Percentiles rank a stretch among this genome's conserved stretches.
Evolutionary conservation across 2,888 invertebrate species (phyloP).

Genomic region (Cataglyphis altisquamis): DNA sequence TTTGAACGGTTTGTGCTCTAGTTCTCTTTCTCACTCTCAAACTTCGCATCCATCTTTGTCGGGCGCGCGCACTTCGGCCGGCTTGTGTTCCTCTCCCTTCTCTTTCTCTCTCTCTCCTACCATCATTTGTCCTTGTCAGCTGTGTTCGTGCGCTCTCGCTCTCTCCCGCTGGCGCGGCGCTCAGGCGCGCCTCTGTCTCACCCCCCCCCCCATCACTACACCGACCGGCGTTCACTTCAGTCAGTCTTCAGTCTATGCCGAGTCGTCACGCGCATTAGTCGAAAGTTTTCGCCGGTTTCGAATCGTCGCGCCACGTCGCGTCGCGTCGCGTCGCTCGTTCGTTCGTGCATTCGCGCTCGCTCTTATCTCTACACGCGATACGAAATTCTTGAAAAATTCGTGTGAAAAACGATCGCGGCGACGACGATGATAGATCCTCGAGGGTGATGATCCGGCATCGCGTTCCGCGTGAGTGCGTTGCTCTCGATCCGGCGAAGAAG

Average conservation of each 20-base stretch:
- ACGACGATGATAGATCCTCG: slow-evolving; percentile 11
- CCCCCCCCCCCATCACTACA: slow-evolving; percentile 59
- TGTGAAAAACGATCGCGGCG: neutral
- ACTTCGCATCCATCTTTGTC: slow-evolving; percentile 37
- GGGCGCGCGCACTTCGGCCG: neutral
- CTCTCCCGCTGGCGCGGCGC: slow-evolving; percentile 62
- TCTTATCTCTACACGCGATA: neutral
- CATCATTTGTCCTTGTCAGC: slow-evolving; percentile 5
- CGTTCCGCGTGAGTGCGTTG: slow-evolving; percentile 41
- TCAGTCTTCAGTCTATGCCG: slow-evolving; percentile 76
- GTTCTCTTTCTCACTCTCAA: slow-evolving; percentile 36
- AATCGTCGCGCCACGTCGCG: slow-evolving; percentile 55
- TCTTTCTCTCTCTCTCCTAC: slow-evolving; percentile 12
- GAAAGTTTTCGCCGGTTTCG: neutral
- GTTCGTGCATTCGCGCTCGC: too few species aligned
- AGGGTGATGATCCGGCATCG: slow-evolving; percentile 30
- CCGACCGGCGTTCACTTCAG: slow-evolving; percentile 70
- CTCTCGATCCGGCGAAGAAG: slow-evolving; percentile 54
- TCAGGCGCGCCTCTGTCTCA: slow-evolving; percentile 51
- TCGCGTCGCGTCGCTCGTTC: slow-evolving; percentile 24
- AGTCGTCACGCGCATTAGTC: slow-evolving; percentile 76
- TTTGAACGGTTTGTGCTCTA: slow-evolving; percentile 17
- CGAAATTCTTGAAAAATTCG: neutral
- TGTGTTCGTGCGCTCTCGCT: slow-evolving; percentile 13
- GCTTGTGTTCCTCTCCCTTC: neutral